phyloP scores from a whole-genome alignment of 1,140 invertebrate genomes.

The Heterodera carotae region DNA sequence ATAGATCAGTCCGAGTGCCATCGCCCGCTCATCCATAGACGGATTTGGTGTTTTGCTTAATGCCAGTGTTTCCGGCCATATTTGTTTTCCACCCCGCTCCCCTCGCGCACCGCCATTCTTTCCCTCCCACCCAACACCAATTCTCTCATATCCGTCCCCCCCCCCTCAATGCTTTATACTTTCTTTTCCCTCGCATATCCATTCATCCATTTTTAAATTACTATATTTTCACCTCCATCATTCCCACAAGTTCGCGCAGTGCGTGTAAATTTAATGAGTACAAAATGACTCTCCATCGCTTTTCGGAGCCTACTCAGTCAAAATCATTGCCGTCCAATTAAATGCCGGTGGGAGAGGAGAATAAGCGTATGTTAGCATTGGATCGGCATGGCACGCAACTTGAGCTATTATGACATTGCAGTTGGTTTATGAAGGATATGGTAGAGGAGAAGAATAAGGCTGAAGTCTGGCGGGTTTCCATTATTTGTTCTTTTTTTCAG shows the following conservation, averaged over 20 bases:
- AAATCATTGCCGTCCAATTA: conserved; percentile 5
- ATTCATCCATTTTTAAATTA: background rate
- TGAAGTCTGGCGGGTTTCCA: background rate
- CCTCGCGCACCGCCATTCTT: background rate
- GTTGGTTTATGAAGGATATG: background rate
- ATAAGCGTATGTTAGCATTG: background rate
- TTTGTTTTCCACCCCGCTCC: background rate
- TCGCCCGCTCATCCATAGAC: background rate
- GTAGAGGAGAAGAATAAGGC: background rate
- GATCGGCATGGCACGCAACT: conserved; percentile 13
- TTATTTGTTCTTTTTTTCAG: too few species aligned
- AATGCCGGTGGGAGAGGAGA: background rate
- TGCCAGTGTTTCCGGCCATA: background rate
- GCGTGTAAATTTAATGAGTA: conserved; percentile 18
- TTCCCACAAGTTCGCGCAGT: background rate
- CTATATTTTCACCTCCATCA: background rate
- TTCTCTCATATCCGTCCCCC: background rate
- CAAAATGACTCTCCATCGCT: background rate
- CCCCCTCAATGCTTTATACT: background rate
- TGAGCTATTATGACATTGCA: background rate
- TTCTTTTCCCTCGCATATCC: too few species aligned
- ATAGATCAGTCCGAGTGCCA: background rate
- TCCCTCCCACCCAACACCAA: background rate
- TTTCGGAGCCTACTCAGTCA: background rate
- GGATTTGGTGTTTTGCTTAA: background rate